Evolutionary conservation across 2,113 vertebrate species (phyloP).

Genomic region (Deroptyus accipitrinus): DNA sequence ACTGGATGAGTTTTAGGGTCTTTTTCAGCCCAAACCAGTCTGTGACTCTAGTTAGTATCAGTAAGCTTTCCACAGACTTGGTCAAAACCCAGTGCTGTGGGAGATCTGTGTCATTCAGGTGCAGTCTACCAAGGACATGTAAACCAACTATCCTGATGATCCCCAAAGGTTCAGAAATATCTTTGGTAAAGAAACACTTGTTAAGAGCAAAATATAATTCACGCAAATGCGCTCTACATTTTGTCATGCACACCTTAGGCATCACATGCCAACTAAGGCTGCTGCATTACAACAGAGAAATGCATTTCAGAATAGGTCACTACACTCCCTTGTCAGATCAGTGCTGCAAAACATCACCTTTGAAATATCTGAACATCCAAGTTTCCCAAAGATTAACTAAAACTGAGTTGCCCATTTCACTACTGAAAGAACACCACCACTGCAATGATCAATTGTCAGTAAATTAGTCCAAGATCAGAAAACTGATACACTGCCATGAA

Average conservation of each 20-base stretch:
- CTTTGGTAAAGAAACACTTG: neutral
- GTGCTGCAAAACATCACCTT: neutral
- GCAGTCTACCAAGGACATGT: neutral
- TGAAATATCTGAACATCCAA: neutral
- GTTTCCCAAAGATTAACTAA: neutral
- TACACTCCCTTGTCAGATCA: neutral
- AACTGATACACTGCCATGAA: accelerated
- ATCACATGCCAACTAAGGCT: neutral
- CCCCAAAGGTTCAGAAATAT: neutral
- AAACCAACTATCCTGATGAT: neutral
- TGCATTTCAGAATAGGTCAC: neutral
- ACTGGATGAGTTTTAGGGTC: neutral
- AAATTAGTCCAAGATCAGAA: neutral
- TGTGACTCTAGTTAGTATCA: neutral
- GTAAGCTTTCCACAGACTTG: neutral
- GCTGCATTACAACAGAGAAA: neutral
- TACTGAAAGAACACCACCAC: neutral
- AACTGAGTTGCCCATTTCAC: neutral
- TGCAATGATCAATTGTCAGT: neutral
- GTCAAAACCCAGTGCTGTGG: neutral
- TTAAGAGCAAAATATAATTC: neutral
- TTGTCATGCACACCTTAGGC: neutral
- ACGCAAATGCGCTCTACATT: neutral
- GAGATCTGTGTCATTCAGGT: neutral
- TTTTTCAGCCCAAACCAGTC: neutral